A percentile compares a stretch with the other conserved stretches of the same genome.
These are phyloP conservation scores for Pangasius larnaudii DNA, from an alignment of 2,797 vertebrate species.

Conservation along the genomic window DNA sequence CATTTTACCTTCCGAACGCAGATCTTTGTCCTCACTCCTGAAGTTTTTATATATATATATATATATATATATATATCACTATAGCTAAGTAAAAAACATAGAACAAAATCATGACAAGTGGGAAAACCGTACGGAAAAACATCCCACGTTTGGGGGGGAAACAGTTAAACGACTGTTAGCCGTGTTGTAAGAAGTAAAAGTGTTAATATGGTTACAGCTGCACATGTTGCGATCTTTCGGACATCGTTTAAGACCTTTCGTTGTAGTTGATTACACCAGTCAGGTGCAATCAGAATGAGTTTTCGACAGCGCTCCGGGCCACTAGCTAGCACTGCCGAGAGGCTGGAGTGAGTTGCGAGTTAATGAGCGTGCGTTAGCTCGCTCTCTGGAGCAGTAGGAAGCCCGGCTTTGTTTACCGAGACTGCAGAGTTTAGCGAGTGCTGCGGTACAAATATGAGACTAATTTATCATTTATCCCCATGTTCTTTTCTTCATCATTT, in stretches of 20 bases:
- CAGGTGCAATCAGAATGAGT: not conserved
- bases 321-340: not conserved
- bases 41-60: not conserved
- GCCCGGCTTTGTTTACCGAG: not conserved
- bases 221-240: not conserved
- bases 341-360: slow-evolving; percentile 4
- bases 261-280: not conserved
- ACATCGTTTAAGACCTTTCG: not conserved
- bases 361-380: slow-evolving; percentile 16
- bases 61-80: not conserved
- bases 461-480: slow-evolving; percentile 13
- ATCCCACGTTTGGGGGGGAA: too few relatives aligned
- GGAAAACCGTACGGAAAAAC: not conserved
- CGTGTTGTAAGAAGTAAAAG: too few relatives aligned
- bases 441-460: not conserved
- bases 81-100: not conserved
- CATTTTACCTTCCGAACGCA: not conserved
- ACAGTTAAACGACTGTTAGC: not conserved
- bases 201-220: not conserved
- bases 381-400: not conserved
- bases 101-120: not conserved
- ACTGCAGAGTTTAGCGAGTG: slow-evolving; percentile 5
- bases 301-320: not conserved
- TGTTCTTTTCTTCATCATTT: slow-evolving; percentile 14
- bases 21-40: not conserved